Evolutionary conservation across 92 coral and sea anemone species (phyloP), one percentile per base, ranked within the genome.

Genomic region (Nematostella vectensis): DNA sequence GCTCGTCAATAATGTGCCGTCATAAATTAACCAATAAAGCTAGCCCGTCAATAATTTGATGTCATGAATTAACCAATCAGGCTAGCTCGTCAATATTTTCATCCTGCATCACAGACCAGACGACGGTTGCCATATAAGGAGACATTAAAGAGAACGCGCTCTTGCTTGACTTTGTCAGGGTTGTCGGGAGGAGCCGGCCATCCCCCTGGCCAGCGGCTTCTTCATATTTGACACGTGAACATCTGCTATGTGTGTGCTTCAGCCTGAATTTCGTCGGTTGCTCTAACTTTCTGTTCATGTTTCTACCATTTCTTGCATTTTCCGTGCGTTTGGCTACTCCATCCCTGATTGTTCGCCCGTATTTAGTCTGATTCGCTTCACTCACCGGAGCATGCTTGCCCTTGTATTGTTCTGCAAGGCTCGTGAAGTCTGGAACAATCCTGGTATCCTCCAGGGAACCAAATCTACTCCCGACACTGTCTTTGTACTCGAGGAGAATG

Each of bases 21-120:
- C n/a, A n/a, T n/a, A n/a, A n/a, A n/a, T n/a, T n/a, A n/a, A n/a
- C n/a, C n/a, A n/a, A n/a, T n/a, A n/a, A n/a, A n/a, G n/a, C n/a
- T n/a, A n/a, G n/a, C n/a, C n/a, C n/a, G n/a, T n/a, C n/a, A n/a
- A n/a, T n/a, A n/a, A n/a, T n/a, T n/a, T n/a, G n/a, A n/a, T n/a
- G n/a, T n/a, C n/a, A n/a, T n/a, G n/a, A n/a, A n/a, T n/a, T n/a
- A n/a, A n/a, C n/a, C n/a, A n/a, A n/a, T n/a, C n/a, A n/a, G n/a
- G n/a, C n/a, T n/a, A n/a, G n/a, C 11, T 38, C 20, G 54, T 55
- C 63, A 3, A 37, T 45, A 23, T 66, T 54, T 42, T 83, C 91
- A 4, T 79, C 86, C n/a, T 67, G 67, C 81, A 79, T 79, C 4
- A 79, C 72, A 25, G 81, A 73, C 86, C 86, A 79, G 20, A 79